Conservation (phyloP, 2,888 invertebrate genomes). For the Leptopilina drosophilae region DNA sequence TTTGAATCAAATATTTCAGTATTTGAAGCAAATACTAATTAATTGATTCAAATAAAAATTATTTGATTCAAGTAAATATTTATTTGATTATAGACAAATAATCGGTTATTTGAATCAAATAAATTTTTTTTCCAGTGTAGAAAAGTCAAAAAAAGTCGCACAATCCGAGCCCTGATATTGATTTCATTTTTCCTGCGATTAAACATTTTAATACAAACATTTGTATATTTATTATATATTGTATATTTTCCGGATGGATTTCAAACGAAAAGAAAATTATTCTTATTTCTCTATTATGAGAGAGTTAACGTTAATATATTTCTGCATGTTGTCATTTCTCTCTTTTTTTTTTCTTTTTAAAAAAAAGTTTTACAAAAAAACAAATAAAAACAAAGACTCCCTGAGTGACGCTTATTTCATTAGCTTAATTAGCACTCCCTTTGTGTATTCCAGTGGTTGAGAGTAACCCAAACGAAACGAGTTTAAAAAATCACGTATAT, state of each 20-base stretch:
- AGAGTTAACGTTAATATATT: constrained; percentile 27
- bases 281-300: background rate
- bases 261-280: background rate
- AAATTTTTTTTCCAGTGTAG: no score
- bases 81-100: no score
- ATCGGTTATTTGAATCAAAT: no score
- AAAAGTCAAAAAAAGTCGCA: no score
- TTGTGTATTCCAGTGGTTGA: background rate
- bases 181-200: background rate
- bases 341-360: background rate
- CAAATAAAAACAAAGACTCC: constrained; percentile 5
- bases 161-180: background rate
- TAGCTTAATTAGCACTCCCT: constrained; percentile 23
- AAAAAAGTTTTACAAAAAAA: background rate
- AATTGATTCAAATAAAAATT: no score
- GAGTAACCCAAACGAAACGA: background rate
- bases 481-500: constrained; percentile 1
- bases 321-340: constrained; percentile 3
- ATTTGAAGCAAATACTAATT: no score
- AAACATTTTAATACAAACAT: background rate
- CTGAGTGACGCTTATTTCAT: constrained; percentile 32
- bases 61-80: no score
- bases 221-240: background rate
- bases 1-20: no score
- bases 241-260: background rate